Evolutionary conservation across 2,113 vertebrate genomes (phyloP), one percentile per base, ranked within the genome.

Genomic region (Nothocercus nigrocapillus): DNA sequence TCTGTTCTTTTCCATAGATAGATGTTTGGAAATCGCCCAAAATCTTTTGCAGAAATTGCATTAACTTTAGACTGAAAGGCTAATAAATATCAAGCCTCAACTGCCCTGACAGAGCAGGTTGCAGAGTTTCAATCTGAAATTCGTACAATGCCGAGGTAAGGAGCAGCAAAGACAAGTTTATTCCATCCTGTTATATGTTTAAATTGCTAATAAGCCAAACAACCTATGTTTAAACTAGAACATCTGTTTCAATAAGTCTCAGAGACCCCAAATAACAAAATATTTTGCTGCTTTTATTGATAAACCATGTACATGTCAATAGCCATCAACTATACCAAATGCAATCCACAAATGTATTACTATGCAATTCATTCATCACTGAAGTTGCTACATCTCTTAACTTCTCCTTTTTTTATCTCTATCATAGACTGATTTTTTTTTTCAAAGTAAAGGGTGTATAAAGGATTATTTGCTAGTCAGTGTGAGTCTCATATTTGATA

Each of bases 11-110:
- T 75, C 90, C 11, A 54, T 18, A 75, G 44, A 49, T 24, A 49
- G 68, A 25, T 61, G 42, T 7, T 5, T 56, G 25, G 58, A n/a
- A 88, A 89, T 88, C n/a, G 40, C 16, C 36, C 13, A 69, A 88
- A 76, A 90, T 36, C 53, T 89, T 81, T 88, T 82, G 24, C 45
- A 94, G 74, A 86, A 91, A 79, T 61, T 44, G 72, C 9, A 49
- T 18, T 47, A 27, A 62, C 76, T 21, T 28, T 38, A 73, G 36
- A 47, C 44, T 42, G 77, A 77, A 38, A 89, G 56, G 24, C 5
- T 49, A 34, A 47, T 24, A 13, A 34, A 61, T 28, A 38, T 13
- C n/a, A 86, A 66, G 24, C 53, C 27, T 83, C 34, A 58, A 51
- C 6, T 69, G 38, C 24, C 6, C 82, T 59, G 34, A 56, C 12